These are phyloP conservation scores for Pilophorus perplexus DNA, from an alignment of 2,888 invertebrate species.

Conservation along the genomic window DNA sequence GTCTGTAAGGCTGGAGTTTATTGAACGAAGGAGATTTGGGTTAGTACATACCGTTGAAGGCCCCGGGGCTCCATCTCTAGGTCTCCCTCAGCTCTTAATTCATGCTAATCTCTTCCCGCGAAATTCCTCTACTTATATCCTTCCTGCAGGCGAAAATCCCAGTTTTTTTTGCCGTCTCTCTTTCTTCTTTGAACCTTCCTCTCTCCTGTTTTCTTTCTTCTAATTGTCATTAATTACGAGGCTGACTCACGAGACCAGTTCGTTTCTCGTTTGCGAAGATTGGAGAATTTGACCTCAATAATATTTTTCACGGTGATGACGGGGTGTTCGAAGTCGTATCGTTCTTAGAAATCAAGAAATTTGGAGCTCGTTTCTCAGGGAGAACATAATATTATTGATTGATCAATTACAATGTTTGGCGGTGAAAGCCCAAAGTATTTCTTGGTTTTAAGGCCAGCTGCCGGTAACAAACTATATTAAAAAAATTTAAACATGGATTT, in stretches of 20 bases:
- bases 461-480: too few relatives aligned
- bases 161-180: conserved; percentile 10
- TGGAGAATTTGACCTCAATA: conserved; percentile 20
- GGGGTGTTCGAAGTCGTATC: too few relatives aligned
- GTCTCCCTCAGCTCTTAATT: not conserved
- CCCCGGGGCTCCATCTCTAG: not conserved
- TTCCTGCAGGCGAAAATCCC: not conserved
- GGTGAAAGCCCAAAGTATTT: too few relatives aligned
- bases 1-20: not conserved
- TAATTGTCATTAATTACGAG: conserved; percentile 11
- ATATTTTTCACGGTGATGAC: too few relatives aligned
- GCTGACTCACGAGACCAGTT: conserved; percentile 13
- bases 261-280: conserved; percentile 9
- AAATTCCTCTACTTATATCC: conserved; percentile 20
- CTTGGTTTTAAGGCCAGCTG: too few relatives aligned
- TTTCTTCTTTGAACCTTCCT: not conserved
- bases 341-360: not conserved
- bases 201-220: conserved; percentile 20
- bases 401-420: too few relatives aligned
- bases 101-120: conserved; percentile 22
- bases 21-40: conserved; percentile 14
- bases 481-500: too few relatives aligned
- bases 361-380: too few relatives aligned
- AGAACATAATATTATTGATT: too few relatives aligned
- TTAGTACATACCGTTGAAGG: conserved; percentile 19